Evolutionary conservation across 2,888 invertebrate genomes (phyloP), one percentile per base, ranked within the genome.

Genomic region (Epirrita christyi): DNA sequence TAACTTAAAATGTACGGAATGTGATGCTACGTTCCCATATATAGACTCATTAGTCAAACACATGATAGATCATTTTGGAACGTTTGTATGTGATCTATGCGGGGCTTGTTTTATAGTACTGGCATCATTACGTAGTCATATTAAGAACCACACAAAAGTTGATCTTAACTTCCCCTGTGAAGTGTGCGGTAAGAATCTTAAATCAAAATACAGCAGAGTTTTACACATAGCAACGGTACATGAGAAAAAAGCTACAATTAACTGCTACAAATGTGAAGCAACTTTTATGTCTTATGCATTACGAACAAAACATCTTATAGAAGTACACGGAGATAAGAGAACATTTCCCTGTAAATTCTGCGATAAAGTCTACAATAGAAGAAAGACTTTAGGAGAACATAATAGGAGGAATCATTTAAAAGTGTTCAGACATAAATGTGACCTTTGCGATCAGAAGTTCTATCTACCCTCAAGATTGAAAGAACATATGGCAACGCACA

Each of bases 401-500:
- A 85, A 83, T 6, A 68, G 88, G 2, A 53, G 90, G 13, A 78
- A 76, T 11, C 89, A 89, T 64, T 68, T 89, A 36, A 86, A 88
- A 63, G 81, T 89, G 5, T 84, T 89, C 2, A 82, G 84, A 46
- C 93, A 93, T 40, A 88, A 92, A 49, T 93, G 93, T 59, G 92
- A 92, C 50, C 64, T 92, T 47, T 94, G 94, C 40, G 91, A 93
- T 2, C 90, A 93, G 55, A 82, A 92, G 6, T 93, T 93, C 64
- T 93, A 92, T 38, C 67, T 88, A 0, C 93, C 92, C 0, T 88
- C 88, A 0, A 63, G 50, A 11, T 67, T 91, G 37, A 85, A 83
- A 15, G 90, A 91, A 29, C 91, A 91, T 32, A 86, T 89, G 85
- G 85, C 86, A 0, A 84, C 86, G 1, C 91, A 90, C 29, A 90